These are phyloP conservation scores for Coregonus clupeaformis DNA, from an alignment of 2,113 vertebrate genomes.

Conservation along the genomic window DNA sequence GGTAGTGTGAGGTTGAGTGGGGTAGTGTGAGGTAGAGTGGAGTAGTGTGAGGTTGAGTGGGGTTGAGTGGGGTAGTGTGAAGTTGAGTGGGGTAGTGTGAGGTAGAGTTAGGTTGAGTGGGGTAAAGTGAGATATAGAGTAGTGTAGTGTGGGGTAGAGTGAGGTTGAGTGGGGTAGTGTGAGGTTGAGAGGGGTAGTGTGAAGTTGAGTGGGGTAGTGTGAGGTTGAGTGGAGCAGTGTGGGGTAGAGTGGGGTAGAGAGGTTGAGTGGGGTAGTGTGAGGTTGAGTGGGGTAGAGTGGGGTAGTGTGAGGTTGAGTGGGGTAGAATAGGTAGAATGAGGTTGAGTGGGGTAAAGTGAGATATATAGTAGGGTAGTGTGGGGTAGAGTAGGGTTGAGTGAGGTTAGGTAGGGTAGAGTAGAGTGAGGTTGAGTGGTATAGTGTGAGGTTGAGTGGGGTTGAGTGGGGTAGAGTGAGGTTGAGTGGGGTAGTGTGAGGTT, in stretches of 20 bases:
- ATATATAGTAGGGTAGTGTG: too few species aligned
- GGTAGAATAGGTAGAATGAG: too few species aligned
- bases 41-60: neutral
- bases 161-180: neutral
- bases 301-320: too few species aligned
- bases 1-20: neutral
- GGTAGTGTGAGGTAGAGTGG: neutral
- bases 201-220: neutral
- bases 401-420: neutral
- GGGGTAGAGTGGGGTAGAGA: too few species aligned
- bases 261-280: constrained; percentile 11
- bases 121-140: too few species aligned
- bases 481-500: neutral
- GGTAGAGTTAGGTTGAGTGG: too few species aligned
- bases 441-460: neutral
- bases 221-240: constrained; percentile 17
- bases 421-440: neutral
- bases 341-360: too few species aligned
- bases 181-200: neutral
- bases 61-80: too few species aligned
- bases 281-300: neutral
- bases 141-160: too few species aligned
- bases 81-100: too few species aligned
- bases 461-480: neutral
- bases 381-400: too few species aligned